These are phyloP conservation scores for Peromyscus aztecus DNA, from an alignment of 2,797 vertebrate genomes.

Conservation along the genomic window DNA sequence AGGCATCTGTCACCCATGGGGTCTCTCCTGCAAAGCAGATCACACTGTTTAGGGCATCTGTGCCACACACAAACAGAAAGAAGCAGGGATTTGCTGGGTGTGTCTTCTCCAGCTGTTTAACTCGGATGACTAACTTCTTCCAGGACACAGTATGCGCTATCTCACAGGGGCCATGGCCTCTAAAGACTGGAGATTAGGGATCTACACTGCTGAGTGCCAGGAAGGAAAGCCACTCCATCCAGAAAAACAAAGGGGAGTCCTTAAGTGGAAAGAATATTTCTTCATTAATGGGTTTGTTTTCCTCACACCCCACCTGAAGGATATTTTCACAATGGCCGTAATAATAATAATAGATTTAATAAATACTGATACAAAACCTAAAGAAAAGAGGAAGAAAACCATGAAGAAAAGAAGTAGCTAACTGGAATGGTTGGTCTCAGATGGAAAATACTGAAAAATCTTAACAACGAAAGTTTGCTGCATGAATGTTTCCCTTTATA, in stretches of 20 bases:
- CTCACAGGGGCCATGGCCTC: background rate
- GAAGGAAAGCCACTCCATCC: background rate
- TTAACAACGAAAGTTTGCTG: constrained; percentile 27
- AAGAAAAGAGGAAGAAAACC: constrained; percentile 9
- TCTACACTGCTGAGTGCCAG: background rate
- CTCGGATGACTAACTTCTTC: background rate
- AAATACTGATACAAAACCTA: background rate
- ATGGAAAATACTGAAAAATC: background rate
- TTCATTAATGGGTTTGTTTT: background rate
- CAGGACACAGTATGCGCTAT: background rate
- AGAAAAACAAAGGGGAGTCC: background rate
- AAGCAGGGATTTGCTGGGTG: background rate
- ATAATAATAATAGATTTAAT: background rate
- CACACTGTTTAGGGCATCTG: background rate
- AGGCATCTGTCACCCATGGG: constrained; percentile 85
- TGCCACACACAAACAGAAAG: background rate
- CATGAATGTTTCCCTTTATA: constrained; percentile 1
- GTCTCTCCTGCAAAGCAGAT: constrained; percentile 84
- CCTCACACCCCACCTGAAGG: background rate
- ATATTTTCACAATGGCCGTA: constrained; percentile 10
- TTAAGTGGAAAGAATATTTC: background rate
- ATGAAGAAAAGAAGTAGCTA: background rate
- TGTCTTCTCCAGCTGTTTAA: background rate
- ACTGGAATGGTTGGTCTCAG: background rate
- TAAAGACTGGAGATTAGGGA: background rate